These are phyloP conservation scores for Leucopsar rothschildi DNA, from an alignment of 2,113 vertebrate genomes.

Conservation along the genomic window DNA sequence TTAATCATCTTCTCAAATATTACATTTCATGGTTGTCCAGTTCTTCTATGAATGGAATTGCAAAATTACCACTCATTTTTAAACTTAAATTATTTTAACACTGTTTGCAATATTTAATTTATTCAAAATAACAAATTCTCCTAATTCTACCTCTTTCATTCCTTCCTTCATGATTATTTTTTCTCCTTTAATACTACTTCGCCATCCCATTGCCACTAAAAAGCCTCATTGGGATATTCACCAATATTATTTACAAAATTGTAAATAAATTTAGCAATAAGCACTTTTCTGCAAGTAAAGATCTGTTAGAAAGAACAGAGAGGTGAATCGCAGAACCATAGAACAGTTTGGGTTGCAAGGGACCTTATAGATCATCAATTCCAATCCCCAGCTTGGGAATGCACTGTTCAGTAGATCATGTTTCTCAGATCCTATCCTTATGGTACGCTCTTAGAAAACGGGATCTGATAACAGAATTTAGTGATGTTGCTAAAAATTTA, in stretches of 20 bases:
- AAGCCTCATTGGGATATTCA: neutral
- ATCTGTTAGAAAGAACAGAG: neutral
- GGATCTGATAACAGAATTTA: fast-evolving
- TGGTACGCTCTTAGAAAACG: neutral
- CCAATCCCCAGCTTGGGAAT: neutral
- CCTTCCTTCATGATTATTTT: neutral
- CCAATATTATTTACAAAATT: neutral
- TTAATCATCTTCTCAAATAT: neutral
- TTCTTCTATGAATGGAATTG: neutral
- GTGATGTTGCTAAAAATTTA: neutral
- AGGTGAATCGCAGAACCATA: neutral
- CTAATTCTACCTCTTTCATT: neutral
- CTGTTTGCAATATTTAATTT: neutral
- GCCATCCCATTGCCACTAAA: neutral
- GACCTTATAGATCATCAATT: neutral
- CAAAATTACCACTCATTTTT: neutral
- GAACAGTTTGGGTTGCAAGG: neutral
- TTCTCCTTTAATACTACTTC: neutral
- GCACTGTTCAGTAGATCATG: neutral
- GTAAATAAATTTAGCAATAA: neutral
- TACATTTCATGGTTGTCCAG: neutral
- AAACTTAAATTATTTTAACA: neutral
- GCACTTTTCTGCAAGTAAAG: neutral
- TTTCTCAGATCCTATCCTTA: neutral
- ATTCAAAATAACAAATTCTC: neutral